phyloP scores from a whole-genome alignment of 1,140 invertebrate species.

The Zelostemma sp. region DNA sequence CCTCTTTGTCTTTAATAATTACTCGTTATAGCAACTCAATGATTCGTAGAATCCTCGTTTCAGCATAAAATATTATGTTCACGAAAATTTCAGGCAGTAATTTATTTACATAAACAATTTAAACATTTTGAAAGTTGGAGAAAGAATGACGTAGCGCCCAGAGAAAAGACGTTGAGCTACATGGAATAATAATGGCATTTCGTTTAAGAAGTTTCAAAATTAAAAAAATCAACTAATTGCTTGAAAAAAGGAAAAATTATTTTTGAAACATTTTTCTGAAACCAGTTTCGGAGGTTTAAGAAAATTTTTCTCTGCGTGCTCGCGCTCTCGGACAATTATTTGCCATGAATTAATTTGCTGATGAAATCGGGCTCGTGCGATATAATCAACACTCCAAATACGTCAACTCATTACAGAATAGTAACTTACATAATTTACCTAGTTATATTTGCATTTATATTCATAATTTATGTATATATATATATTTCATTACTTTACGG shows the following conservation, averaged over 20 bases:
- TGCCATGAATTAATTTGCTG: not conserved
- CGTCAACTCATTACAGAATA: conserved; percentile 41
- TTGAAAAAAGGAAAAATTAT: too few species aligned
- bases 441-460: conserved; percentile 46
- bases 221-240: too few species aligned
- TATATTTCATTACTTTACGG: conserved; percentile 54
- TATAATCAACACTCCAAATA: conserved; percentile 32
- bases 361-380: conserved; percentile 16
- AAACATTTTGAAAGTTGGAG: not conserved
- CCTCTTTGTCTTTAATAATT: too few species aligned
- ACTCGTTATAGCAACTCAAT: not conserved
- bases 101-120: conserved; percentile 1
- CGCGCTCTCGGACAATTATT: too few species aligned
- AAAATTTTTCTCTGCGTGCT: too few species aligned
- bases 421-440: conserved; percentile 35
- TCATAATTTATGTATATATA: conserved; percentile 52
- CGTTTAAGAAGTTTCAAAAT: too few species aligned
- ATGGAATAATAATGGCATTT: too few species aligned
- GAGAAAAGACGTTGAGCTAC: too few species aligned
- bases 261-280: too few species aligned
- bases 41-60: not conserved
- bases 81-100: not conserved
- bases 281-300: too few species aligned
- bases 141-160: too few species aligned
- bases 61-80: too few species aligned